Evolutionary conservation across 2,113 vertebrate species (phyloP).

Genomic region (Vulpes lagopus): DNA sequence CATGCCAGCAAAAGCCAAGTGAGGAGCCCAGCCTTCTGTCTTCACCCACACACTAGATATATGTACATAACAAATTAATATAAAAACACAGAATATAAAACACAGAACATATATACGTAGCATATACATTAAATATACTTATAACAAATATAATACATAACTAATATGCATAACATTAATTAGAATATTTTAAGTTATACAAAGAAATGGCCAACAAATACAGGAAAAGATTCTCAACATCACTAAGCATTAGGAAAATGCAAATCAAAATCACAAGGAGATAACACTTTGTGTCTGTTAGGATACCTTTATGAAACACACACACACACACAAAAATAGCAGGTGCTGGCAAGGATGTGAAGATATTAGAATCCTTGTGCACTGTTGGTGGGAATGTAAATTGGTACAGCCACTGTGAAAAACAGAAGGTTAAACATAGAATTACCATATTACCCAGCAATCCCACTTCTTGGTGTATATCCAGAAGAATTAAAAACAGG

Average conservation of each 20-base stretch:
- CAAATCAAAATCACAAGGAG: background rate
- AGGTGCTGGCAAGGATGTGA: background rate
- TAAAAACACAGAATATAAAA: background rate
- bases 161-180: background rate
- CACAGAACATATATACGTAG: background rate
- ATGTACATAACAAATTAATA: background rate
- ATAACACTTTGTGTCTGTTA: background rate
- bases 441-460: background rate
- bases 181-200: background rate
- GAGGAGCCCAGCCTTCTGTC: background rate
- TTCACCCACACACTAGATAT: background rate
- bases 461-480: background rate
- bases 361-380: background rate
- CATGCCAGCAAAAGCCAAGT: background rate
- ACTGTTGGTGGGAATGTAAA: background rate
- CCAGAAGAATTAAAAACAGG: background rate
- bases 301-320: background rate
- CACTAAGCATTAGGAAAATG: background rate
- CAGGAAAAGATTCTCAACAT: background rate
- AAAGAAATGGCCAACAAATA: background rate
- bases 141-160: background rate
- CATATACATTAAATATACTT: background rate
- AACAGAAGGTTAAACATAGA: background rate
- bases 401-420: background rate
- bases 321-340: background rate